Evolutionary conservation across 2,888 invertebrate species (phyloP).

Genomic region (Chymomyza amoena): DNA sequence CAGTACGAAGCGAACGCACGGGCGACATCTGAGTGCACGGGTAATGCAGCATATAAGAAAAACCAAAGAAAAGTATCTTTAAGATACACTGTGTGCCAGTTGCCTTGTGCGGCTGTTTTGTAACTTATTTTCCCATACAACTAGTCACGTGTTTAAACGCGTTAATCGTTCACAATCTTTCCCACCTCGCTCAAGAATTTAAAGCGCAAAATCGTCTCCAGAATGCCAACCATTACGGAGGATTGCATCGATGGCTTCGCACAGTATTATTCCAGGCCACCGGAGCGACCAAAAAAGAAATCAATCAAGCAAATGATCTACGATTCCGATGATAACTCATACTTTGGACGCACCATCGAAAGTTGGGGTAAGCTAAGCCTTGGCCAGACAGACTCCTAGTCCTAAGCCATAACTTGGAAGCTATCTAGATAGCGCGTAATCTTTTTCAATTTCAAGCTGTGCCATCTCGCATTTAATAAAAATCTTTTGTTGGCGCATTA

Average conservation of each 20-base stretch:
- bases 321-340: conserved; percentile 86
- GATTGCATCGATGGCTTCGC: conserved; percentile 82
- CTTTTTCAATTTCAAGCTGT: conserved; percentile 55
- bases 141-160: neutral
- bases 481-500: conserved; percentile 67
- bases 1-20: conserved; percentile 35
- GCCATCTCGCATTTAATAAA: conserved; percentile 64
- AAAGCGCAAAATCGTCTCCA: conserved; percentile 22
- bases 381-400: neutral
- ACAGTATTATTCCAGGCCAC: conserved; percentile 84
- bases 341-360: conserved; percentile 87
- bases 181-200: conserved; percentile 18
- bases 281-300: conserved; percentile 81
- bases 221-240: conserved; percentile 78
- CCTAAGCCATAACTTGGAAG: neutral
- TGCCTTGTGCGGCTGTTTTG: neutral
- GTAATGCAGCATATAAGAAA: neutral
- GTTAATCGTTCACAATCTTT: neutral
- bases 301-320: conserved; percentile 85
- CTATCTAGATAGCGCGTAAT: conserved; percentile 22
- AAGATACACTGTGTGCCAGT: neutral
- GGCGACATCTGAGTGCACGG: conserved; percentile 3
- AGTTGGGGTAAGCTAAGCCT: conserved; percentile 88
- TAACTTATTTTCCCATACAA: neutral
- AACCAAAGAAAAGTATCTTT: conserved; percentile 6